These are phyloP conservation scores for Acronicta psi DNA, from an alignment of 2,888 invertebrate species.

Conservation along the genomic window DNA sequence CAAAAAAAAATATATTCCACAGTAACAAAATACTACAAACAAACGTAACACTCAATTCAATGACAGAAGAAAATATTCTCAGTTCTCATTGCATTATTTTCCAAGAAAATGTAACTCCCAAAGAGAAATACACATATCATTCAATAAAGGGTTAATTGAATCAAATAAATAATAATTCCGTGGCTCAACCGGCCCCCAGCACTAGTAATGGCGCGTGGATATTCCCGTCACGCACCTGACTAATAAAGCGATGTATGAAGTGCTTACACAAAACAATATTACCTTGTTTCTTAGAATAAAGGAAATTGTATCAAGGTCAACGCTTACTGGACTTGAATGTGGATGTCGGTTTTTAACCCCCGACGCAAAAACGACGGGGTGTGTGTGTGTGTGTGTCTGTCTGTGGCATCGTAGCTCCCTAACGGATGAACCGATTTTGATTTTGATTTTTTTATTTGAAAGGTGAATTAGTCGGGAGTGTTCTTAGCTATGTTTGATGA, in stretches of 20 bases:
- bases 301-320: slow-evolving; percentile 62
- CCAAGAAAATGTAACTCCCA: slow-evolving; percentile 11
- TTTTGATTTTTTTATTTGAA: no score
- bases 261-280: slow-evolving; percentile 71
- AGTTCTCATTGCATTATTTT: background rate
- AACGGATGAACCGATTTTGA: no score
- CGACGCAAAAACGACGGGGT: no score
- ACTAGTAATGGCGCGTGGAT: slow-evolving; percentile 60
- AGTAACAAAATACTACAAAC: no score
- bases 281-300: slow-evolving; percentile 62
- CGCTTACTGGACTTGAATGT: slow-evolving; percentile 6
- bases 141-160: slow-evolving; percentile 74
- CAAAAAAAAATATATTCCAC: no score
- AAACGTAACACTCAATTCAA: no score
- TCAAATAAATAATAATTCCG: slow-evolving; percentile 72
- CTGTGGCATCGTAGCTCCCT: no score
- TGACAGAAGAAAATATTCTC: background rate
- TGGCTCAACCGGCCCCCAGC: slow-evolving; percentile 53
- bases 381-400: no score
- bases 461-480: no score
- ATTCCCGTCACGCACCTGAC: slow-evolving; percentile 79
- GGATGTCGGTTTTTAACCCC: background rate
- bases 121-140: slow-evolving; percentile 48
- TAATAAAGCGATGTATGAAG: slow-evolving; percentile 85
- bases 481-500: no score